Base-by-base conservation (phyloP, 2,888 invertebrate species). In the Brenthis hecate region DNA sequence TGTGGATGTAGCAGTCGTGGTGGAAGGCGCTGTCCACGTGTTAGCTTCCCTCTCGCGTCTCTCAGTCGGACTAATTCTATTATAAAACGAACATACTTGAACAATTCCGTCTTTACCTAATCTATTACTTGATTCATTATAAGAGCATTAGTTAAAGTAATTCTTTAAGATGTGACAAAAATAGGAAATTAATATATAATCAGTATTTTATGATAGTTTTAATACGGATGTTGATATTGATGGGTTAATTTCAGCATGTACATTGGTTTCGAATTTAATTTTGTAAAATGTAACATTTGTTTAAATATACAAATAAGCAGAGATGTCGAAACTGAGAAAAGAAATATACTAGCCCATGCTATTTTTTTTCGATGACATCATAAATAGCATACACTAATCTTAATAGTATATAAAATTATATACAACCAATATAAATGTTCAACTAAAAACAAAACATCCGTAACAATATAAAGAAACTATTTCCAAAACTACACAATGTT, bases 41-140 rank as follows among this genome's bases (percentile, higher is more conserved):
- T 87, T 89, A 0, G 80, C 84, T 3, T 89, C 90, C n/a, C 85
- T 79, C 32, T 89, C 89, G 68, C 83, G 77, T 75, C 85, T 82
- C 65, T 88, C 89, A 71, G 82, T 75, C 14, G 86, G 81, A 61
- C 77, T 87, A 73, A 85, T 81, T 81, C 89, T 89, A 73, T 23
- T 68, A 6, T 48, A 56, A 51, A n/a, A 51, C 16, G 43, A 47
- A 47, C 11, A 28, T 13, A 8, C 23, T 5, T 65, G 11, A 53
- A 13, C 19, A 19, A 19, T 62, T 56, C 50, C 0, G 13, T 23
- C n/a, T n/a, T 14, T 5, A 19, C 8, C 19, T 6, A 50, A 1
- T 43, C 11, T 8, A 43, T 43, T 43, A 43, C 2, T 43, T 43
- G 2, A 8, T 11, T 43, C 8, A 16, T 14, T 13, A 47, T 28